Conservation (phyloP, 2,797 vertebrate genomes). For the Artibeus jamaicensis region DNA sequence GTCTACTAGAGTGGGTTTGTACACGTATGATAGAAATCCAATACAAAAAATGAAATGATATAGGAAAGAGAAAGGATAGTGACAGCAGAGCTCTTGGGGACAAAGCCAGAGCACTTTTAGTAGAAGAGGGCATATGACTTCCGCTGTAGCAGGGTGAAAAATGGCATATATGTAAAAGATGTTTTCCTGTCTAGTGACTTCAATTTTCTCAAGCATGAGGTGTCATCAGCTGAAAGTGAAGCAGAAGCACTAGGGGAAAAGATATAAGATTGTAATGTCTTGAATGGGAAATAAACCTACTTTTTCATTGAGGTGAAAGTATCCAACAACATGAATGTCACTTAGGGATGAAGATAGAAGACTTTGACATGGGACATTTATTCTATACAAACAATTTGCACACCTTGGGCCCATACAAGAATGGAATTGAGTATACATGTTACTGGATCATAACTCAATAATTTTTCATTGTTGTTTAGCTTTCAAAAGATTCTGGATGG, state of each 20-base stretch:
- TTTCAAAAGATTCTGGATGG: conserved; percentile 35
- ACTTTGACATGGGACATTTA: not conserved
- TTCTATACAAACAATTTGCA: not conserved
- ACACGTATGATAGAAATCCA: not conserved
- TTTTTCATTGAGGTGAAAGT: not conserved
- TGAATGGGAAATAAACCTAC: not conserved
- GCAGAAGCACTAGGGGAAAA: not conserved
- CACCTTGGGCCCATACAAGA: not conserved
- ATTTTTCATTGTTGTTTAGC: conserved; percentile 18
- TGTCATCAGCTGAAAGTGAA: not conserved
- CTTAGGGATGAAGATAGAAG: not conserved
- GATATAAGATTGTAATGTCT: not conserved
- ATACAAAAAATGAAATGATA: not conserved
- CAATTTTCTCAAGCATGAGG: conserved; percentile 3
- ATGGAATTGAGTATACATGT: not conserved
- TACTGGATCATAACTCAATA: not conserved
- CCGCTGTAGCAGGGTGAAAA: not conserved
- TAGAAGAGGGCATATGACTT: not conserved
- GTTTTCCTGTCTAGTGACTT: not conserved
- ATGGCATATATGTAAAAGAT: not conserved
- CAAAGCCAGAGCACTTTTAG: not conserved
- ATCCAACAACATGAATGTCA: not conserved
- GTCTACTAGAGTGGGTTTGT: not conserved
- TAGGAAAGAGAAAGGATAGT: not conserved
- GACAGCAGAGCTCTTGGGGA: not conserved